Evolutionary conservation across 1,140 invertebrate genomes (phyloP).

Genomic region (Paraescarpia echinospica): DNA sequence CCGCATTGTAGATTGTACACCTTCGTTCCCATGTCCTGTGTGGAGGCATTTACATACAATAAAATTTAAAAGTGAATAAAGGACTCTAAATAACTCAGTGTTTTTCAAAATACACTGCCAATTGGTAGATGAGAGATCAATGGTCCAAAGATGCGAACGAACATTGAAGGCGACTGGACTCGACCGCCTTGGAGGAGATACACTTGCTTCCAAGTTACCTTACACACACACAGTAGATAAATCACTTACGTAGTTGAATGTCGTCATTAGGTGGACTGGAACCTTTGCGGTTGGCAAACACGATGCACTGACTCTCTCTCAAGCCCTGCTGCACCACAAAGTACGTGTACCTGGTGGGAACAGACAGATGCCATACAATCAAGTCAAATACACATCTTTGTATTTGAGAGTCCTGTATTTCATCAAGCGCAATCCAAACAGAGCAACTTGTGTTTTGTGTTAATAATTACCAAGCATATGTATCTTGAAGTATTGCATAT

Average conservation of each 20-base stretch:
- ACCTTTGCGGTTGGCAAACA: conserved; percentile 51
- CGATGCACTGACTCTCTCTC: conserved; percentile 49
- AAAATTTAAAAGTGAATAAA: too few species aligned
- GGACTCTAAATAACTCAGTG: too few species aligned
- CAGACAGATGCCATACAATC: not conserved
- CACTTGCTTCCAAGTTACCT: too few species aligned
- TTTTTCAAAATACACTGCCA: too few species aligned
- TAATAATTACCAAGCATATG: not conserved
- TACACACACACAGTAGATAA: too few species aligned
- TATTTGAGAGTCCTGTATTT: not conserved
- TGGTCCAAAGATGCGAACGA: too few species aligned
- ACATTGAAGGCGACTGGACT: too few species aligned
- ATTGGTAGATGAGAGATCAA: too few species aligned
- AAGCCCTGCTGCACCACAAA: conserved; percentile 66
- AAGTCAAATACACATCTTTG: not conserved
- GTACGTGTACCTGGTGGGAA: conserved; percentile 66
- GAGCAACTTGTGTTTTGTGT: not conserved
- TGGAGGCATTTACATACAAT: too few species aligned
- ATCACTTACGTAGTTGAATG: conserved; percentile 6
- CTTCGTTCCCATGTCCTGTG: too few species aligned
- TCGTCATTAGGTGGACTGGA: not conserved
- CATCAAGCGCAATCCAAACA: not conserved
- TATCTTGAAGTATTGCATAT: not conserved
- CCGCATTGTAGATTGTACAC: too few species aligned
- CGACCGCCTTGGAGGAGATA: too few species aligned